These are phyloP conservation scores for Eurois occulta DNA, from an alignment of 2,888 invertebrate genomes.

Conservation along the genomic window DNA sequence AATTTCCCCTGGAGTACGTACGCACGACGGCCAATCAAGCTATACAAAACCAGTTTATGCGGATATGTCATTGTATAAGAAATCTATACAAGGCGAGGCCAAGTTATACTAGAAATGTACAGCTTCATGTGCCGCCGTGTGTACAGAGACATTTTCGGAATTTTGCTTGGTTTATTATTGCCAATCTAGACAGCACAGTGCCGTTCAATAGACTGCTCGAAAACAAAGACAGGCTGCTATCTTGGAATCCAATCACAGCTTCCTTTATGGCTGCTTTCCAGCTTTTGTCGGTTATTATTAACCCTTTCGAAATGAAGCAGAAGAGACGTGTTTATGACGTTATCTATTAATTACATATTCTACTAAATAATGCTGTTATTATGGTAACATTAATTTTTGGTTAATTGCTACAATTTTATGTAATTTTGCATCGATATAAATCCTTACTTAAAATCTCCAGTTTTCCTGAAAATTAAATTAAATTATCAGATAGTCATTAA, in stretches of 20 bases:
- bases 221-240: not conserved
- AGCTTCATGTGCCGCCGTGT: too few relatives aligned
- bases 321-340: not conserved
- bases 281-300: constrained; percentile 8
- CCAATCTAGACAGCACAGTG: not conserved
- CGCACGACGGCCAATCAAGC: too few relatives aligned
- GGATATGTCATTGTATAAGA: too few relatives aligned
- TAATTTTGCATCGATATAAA: not conserved
- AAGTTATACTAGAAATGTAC: too few relatives aligned
- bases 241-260: constrained; percentile 24
- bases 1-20: constrained; percentile 1
- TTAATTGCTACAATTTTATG: not conserved
- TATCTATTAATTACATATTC: too few relatives aligned
- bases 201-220: not conserved
- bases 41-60: too few relatives aligned
- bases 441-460: not conserved
- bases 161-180: not conserved
- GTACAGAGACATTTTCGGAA: not conserved
- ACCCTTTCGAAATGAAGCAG: constrained; percentile 1
- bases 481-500: not conserved
- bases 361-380: not conserved
- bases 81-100: too few relatives aligned
- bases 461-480: not conserved
- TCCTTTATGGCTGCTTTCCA: constrained; percentile 3
- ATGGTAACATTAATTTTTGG: not conserved